A percentile compares a stretch with the other conserved stretches of the same genome.
Evolutionary conservation across 2,888 invertebrate genomes (phyloP).

Genomic region (Nomada goodeniana): DNA sequence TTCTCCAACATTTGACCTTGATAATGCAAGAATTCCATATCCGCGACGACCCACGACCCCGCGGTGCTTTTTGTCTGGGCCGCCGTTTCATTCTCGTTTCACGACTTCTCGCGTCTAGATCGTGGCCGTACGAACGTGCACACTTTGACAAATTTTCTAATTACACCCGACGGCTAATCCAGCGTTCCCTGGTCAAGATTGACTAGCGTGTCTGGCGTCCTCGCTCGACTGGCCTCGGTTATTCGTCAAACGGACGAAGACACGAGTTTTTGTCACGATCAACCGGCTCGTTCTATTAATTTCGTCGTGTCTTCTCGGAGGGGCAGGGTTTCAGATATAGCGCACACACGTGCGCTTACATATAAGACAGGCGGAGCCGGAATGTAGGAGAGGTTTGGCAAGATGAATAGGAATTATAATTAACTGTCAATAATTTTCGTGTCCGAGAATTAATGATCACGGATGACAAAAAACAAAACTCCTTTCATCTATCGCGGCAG

Average conservation of each 20-base stretch:
- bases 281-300: background rate
- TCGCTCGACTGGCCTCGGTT: constrained; percentile 40
- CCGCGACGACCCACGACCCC: constrained; percentile 41
- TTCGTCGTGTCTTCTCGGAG: background rate
- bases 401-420: background rate
- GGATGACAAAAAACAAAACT: no score
- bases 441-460: background rate
- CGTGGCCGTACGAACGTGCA: background rate
- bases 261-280: constrained; percentile 22
- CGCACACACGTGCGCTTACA: no score
- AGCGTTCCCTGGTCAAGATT: constrained; percentile 14
- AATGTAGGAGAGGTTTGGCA: background rate
- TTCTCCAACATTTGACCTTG: constrained; percentile 66
- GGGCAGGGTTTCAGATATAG: background rate
- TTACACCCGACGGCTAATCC: constrained; percentile 35
- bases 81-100: background rate
- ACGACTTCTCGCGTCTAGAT: background rate
- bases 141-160: constrained; percentile 50
- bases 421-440: background rate
- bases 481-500: no score
- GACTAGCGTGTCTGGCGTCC: constrained; percentile 15
- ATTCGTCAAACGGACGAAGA: constrained; percentile 37
- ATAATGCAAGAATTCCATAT: constrained; percentile 66
- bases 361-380: background rate
- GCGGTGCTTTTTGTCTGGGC: constrained; percentile 1